These are phyloP conservation scores for Ethmia dodecea DNA, from an alignment of 2,888 invertebrate genomes.

Conservation along the genomic window DNA sequence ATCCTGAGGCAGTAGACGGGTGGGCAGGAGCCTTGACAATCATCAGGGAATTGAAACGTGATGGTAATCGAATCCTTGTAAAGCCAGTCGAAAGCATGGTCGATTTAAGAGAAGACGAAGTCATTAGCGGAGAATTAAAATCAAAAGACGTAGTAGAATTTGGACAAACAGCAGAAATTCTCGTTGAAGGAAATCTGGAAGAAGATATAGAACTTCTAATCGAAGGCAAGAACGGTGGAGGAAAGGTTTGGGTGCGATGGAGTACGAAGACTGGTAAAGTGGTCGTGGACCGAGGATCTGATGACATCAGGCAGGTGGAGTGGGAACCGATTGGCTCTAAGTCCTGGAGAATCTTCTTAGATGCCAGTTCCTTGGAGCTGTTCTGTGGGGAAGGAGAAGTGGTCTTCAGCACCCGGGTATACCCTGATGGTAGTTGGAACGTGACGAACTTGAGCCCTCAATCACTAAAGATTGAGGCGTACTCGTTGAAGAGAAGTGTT, in stretches of 20 bases:
- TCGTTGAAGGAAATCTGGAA: slow-evolving; percentile 35
- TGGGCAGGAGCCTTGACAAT: slow-evolving; percentile 68
- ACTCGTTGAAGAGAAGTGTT: slow-evolving; percentile 46
- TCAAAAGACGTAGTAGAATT: slow-evolving; percentile 13
- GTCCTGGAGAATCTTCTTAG: slow-evolving; percentile 55
- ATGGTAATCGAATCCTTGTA: slow-evolving; percentile 45
- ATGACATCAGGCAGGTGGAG: slow-evolving; percentile 55
- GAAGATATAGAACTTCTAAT: slow-evolving; percentile 41
- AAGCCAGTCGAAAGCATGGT: slow-evolving; percentile 48
- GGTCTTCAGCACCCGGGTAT: slow-evolving; percentile 61
- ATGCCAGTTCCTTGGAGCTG: slow-evolving; percentile 60
- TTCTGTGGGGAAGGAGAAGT: slow-evolving; percentile 69
- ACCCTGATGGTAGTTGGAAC: slow-evolving; percentile 52
- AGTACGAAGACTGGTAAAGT: slow-evolving; percentile 23
- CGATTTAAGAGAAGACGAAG: not conserved
- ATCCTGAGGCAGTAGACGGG: slow-evolving; percentile 55
- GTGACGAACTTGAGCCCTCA: slow-evolving; percentile 50
- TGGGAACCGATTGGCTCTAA: slow-evolving; percentile 45
- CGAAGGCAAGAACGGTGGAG: slow-evolving; percentile 48
- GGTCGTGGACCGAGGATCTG: slow-evolving; percentile 14
- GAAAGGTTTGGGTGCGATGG: slow-evolving; percentile 39
- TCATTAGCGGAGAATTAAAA: not conserved
- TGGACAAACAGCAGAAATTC: slow-evolving; percentile 20
- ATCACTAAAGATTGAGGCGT: slow-evolving; percentile 39
- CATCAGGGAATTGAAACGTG: slow-evolving; percentile 48